phyloP scores from a whole-genome alignment of 2,888 invertebrate species.

The Nudaria mundana region DNA sequence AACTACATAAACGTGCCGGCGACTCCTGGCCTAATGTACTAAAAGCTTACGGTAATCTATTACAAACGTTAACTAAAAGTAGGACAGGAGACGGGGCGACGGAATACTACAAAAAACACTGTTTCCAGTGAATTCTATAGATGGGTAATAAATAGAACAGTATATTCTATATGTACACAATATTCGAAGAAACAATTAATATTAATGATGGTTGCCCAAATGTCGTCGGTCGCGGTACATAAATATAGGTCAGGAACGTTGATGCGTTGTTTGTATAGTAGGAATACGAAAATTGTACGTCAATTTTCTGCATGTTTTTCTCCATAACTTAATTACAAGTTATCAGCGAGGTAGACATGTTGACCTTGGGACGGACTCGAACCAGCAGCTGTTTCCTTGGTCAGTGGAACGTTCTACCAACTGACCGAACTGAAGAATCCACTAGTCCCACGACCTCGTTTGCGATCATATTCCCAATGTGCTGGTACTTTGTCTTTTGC shows the following conservation, averaged over 20 bases:
- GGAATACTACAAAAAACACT: conserved; percentile 28
- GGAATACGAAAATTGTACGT: too few relatives aligned
- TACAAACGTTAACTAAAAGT: conserved; percentile 16
- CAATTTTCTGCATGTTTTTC: too few relatives aligned
- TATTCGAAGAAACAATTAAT: conserved; percentile 44
- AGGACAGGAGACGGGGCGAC: conserved; percentile 27
- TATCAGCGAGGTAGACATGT: too few relatives aligned
- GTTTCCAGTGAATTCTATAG: conserved; percentile 39
- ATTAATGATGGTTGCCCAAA: conserved; percentile 38
- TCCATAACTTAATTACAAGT: too few relatives aligned
- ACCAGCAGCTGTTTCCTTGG: too few relatives aligned
- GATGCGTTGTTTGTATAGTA: conserved; percentile 11
- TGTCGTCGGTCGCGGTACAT: conserved; percentile 10
- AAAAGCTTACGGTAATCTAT: conserved; percentile 15
- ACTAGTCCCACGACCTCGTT: too few relatives aligned
- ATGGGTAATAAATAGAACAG: conserved; percentile 42
- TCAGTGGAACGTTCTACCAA: too few relatives aligned
- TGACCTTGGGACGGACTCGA: too few relatives aligned
- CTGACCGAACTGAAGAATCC: too few relatives aligned
- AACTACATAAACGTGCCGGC: background rate
- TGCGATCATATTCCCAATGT: too few relatives aligned
- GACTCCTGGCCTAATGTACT: conserved; percentile 1
- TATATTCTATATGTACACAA: conserved; percentile 16
- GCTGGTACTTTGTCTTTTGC: too few relatives aligned
- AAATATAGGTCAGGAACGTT: conserved; percentile 28